Base-by-base conservation (phyloP, 1,140 invertebrate species). In the Galleria mellonella region DNA sequence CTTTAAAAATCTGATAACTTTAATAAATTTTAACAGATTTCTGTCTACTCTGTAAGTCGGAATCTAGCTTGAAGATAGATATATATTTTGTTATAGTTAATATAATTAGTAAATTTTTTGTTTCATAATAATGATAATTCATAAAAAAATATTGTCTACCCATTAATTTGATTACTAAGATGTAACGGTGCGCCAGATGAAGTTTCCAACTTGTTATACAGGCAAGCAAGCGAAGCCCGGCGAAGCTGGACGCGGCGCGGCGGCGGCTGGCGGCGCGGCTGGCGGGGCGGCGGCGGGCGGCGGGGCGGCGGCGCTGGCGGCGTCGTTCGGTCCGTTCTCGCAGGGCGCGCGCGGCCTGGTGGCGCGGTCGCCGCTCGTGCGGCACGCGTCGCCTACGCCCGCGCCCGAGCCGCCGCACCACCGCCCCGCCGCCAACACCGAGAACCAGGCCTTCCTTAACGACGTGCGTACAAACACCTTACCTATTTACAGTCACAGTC, bases 351-450 rank as follows among this genome's bases (percentile, higher is more conserved):
- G 94, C 64, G 94, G 94, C 12, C 83, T 97, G 3, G 95, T 96
- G 9, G 96, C 98, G 72, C 93, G 95, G 60, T 96, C 95, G 13
- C 93, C 94, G 9, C 88, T 98, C 6, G 97, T 98, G 43, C 94
- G 95, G 60, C 97, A 98, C 82, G 86, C 91, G 7, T 84, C 90
- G 14, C 90, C 89, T 0, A 86, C 88, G 39, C 85, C 87, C 36
- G 90, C 91, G 5, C 88, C 90, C 50, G 86, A 91, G 40, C 89
- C 89, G 44, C 91, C 91, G 58, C 88, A 89, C 23, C 91, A 93
- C 45, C 88, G 92, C 43, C 91, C 91, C 9, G 90, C 91, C 17
- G 92, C 91, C 30, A 94, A 95, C 76, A 89, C 90, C 9, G 95
- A 96, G 73, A 97, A 96, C 88, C 94, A 96, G 87, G 89, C 92